These are phyloP conservation scores for Rotaria sp. DNA, from an alignment of 2,888 invertebrate species.

Conservation along the genomic window DNA sequence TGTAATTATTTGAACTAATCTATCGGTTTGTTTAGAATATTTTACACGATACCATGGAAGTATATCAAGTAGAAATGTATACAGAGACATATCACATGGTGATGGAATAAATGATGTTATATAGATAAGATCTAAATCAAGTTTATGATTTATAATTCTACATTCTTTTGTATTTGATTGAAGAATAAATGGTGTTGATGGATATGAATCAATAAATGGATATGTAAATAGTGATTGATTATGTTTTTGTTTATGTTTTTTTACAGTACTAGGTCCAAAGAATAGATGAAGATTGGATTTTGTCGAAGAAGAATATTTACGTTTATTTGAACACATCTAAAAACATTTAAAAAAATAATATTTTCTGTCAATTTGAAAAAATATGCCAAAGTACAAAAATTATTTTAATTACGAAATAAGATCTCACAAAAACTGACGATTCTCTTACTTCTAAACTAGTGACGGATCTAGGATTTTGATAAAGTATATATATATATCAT, in stretches of 20 bases:
- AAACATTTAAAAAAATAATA: no score
- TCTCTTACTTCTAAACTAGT: no score
- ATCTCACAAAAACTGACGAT: no score
- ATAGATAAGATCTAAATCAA: slow-evolving; percentile 3
- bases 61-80: not conserved
- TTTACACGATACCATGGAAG: not conserved
- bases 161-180: not conserved
- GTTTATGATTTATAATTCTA: not conserved
- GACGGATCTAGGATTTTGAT: no score
- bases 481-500: no score
- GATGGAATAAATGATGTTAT: not conserved
- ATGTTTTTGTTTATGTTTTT: not conserved
- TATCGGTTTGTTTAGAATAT: not conserved
- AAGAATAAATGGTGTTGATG: not conserved
- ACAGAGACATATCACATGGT: not conserved
- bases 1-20: not conserved
- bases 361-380: no score
- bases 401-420: no score
- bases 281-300: not conserved
- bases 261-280: not conserved
- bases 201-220: not conserved
- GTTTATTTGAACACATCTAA: not conserved
- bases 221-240: not conserved
- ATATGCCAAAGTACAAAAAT: no score
- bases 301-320: not conserved